These are phyloP conservation scores for Helogale parvula DNA, from an alignment of 2,113 vertebrate genomes.

Conservation along the genomic window DNA sequence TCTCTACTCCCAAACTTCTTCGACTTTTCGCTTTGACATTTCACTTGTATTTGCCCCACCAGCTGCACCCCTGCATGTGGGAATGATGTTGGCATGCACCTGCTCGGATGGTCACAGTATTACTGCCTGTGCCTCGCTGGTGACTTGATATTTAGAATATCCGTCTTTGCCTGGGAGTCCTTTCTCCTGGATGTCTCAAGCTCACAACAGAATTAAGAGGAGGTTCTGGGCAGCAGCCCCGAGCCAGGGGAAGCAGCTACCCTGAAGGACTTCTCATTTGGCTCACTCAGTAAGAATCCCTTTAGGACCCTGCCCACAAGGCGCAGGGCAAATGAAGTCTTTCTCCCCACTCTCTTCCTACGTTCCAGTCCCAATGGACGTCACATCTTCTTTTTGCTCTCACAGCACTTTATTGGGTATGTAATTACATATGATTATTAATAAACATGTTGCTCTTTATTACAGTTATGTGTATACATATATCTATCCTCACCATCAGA, in stretches of 20 bases:
- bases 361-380: not conserved
- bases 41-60: too few species aligned
- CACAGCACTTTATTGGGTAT: not conserved
- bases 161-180: not conserved
- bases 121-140: not conserved
- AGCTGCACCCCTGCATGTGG: not conserved
- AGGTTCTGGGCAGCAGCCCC: not conserved
- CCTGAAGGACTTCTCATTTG: not conserved
- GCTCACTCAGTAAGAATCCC: not conserved
- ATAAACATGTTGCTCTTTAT: not conserved
- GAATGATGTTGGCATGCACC: not conserved
- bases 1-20: not conserved
- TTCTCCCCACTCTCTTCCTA: too few species aligned
- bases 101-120: accelerated
- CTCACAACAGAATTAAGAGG: not conserved
- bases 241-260: not conserved
- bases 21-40: too few species aligned
- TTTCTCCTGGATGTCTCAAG: not conserved
- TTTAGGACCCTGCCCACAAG: not conserved
- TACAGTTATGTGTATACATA: not conserved
- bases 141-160: not conserved
- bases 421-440: not conserved
- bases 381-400: not conserved
- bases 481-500: not conserved
- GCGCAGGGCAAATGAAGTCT: not conserved